Evolutionary conservation across 92 coral and sea anemone genomes (phyloP).

Genomic region (Palythoa caribaeorum): DNA sequence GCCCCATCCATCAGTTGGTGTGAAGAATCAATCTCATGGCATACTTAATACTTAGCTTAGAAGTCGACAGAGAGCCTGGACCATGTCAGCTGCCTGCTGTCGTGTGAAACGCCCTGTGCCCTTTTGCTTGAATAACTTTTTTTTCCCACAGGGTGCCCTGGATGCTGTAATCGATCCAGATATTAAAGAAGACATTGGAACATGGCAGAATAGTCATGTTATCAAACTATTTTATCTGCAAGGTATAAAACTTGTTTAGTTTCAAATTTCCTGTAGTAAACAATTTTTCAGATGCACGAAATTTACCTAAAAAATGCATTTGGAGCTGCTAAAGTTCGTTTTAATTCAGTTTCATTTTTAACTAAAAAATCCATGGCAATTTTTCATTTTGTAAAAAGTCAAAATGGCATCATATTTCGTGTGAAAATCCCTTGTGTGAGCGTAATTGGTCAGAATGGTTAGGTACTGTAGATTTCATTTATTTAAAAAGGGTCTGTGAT

Average conservation of each 20-base stretch:
- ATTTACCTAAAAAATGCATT: background rate
- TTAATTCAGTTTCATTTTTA: background rate
- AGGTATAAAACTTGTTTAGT: constrained; percentile 56
- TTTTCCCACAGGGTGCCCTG: constrained; percentile 75
- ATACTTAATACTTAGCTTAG: too few species aligned
- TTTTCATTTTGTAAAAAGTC: too few species aligned
- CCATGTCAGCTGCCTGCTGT: background rate
- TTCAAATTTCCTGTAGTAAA: background rate
- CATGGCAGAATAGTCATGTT: constrained; percentile 92
- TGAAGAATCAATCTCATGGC: too few species aligned
- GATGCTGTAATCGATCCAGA: constrained; percentile 73
- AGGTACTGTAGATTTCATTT: too few species aligned
- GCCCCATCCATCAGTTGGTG: too few species aligned
- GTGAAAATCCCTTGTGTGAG: too few species aligned
- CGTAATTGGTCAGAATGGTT: too few species aligned
- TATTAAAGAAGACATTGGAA: constrained; percentile 72
- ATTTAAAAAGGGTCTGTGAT: too few species aligned
- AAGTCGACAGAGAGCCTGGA: background rate
- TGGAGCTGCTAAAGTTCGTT: background rate
- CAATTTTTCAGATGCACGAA: background rate
- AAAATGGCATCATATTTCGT: too few species aligned
- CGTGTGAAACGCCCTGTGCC: background rate
- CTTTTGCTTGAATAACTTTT: background rate
- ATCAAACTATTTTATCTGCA: constrained; percentile 87
- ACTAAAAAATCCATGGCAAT: too few species aligned